A percentile compares a stretch with the other conserved stretches of the same genome.
Evolutionary conservation across 1,140 invertebrate species (phyloP).

Genomic region (Araneus ventricosus): DNA sequence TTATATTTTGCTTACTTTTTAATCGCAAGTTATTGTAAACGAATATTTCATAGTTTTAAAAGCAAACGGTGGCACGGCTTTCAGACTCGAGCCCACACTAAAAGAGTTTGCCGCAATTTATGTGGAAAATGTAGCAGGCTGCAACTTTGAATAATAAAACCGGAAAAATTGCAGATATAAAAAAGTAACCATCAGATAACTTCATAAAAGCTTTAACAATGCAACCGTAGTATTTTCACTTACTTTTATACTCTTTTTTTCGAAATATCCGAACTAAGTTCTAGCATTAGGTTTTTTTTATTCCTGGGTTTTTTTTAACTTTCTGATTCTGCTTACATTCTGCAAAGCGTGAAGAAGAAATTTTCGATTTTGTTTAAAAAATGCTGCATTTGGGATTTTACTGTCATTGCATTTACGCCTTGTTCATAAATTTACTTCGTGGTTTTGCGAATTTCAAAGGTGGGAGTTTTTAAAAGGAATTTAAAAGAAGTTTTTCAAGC

Average conservation of each 20-base stretch:
- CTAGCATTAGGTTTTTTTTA: not conserved
- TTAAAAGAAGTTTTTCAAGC: not conserved
- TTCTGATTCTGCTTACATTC: not conserved
- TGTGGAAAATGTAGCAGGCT: not conserved
- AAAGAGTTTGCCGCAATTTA: not conserved
- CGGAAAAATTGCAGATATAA: conserved; percentile 7
- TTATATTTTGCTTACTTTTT: not conserved
- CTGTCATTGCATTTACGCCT: conserved; percentile 30
- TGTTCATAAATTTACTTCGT: conserved; percentile 31
- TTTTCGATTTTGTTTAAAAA: conserved; percentile 38
- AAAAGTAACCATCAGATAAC: conserved; percentile 19
- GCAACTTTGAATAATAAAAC: conserved; percentile 30
- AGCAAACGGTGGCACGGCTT: not conserved
- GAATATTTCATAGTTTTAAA: not conserved
- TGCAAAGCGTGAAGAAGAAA: not conserved
- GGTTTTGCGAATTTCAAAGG: conserved; percentile 6
- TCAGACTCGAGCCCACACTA: not conserved
- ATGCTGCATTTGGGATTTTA: conserved; percentile 34
- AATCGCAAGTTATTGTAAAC: not conserved
- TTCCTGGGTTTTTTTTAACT: not conserved
- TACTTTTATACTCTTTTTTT: conserved; percentile 1
- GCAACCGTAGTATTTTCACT: conserved; percentile 11
- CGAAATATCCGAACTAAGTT: not conserved
- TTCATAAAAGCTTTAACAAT: conserved; percentile 17
- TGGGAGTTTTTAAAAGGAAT: conserved; percentile 14